phyloP scores from a whole-genome alignment of 1,140 invertebrate genomes.

The Ruditapes philippinarum region DNA sequence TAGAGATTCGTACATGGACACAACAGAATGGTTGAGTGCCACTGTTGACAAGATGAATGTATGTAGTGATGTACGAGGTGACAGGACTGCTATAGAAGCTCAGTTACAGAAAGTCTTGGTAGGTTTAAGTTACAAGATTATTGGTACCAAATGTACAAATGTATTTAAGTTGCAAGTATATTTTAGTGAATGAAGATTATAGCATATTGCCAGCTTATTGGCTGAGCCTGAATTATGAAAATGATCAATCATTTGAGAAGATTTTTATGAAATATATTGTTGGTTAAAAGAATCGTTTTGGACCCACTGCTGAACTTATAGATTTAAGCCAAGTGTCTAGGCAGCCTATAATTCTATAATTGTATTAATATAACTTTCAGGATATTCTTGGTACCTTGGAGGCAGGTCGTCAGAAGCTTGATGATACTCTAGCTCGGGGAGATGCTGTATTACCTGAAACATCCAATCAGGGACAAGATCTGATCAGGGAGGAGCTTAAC shows the following conservation, averaged over 20 bases:
- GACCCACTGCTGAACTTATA: too few relatives aligned
- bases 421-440: conserved; percentile 76
- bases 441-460: conserved; percentile 89
- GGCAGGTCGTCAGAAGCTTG: conserved; percentile 78
- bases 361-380: conserved; percentile 27
- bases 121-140: too few relatives aligned
- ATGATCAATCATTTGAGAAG: neutral
- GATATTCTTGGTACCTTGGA: conserved; percentile 76
- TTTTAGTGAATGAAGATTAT: too few relatives aligned
- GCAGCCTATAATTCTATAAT: too few relatives aligned
- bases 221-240: too few relatives aligned
- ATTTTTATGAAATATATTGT: neutral
- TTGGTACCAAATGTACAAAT: too few relatives aligned
- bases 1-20: conserved; percentile 82
- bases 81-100: conserved; percentile 96
- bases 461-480: conserved; percentile 92
- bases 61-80: conserved; percentile 95
- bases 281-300: neutral
- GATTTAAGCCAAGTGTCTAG: too few relatives aligned
- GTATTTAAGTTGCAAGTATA: too few relatives aligned
- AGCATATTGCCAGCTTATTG: too few relatives aligned
- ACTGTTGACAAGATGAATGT: conserved; percentile 95
- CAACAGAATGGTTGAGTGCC: conserved; percentile 89
- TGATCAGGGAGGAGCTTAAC: conserved; percentile 92
- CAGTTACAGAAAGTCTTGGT: conserved; percentile 95